phyloP scores from a whole-genome alignment of 2,113 vertebrate species.

The Neodon shergylaensis region DNA sequence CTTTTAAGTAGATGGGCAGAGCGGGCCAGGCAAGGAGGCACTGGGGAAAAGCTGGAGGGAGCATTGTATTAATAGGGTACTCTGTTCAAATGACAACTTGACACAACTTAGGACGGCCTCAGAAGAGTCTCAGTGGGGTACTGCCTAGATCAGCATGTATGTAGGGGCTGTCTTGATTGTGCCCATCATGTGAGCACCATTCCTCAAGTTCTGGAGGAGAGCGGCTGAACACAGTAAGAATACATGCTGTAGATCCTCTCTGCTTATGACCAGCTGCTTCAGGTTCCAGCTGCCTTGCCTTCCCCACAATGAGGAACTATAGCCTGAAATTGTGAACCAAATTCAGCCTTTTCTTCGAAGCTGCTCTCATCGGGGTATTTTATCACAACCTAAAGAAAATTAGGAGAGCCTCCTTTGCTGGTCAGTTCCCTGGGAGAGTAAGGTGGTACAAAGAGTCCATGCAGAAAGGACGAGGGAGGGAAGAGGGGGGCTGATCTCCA shows the following conservation, averaged over 20 bases:
- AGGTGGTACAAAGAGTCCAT: not conserved
- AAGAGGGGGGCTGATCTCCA: accelerated
- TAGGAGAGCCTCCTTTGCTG: not conserved
- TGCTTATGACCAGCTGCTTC: too few relatives aligned
- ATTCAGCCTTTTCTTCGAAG: too few relatives aligned
- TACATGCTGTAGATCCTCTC: not conserved
- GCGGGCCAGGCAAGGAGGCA: not conserved
- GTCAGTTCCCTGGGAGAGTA: not conserved
- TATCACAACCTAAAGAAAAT: not conserved
- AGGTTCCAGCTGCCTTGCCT: not conserved
- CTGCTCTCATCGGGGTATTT: not conserved
- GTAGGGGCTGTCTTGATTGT: not conserved
- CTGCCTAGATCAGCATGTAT: not conserved
- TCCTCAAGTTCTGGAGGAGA: not conserved
- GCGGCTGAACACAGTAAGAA: too few relatives aligned
- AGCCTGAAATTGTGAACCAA: not conserved
- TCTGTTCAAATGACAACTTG: not conserved
- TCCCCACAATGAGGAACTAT: not conserved
- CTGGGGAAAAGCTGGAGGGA: not conserved
- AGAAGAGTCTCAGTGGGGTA: not conserved
- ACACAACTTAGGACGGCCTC: not conserved
- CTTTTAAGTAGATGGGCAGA: accelerated
- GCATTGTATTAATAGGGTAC: not conserved
- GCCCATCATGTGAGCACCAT: not conserved
- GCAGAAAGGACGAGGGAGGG: accelerated